Base-by-base conservation (phyloP, 2,797 vertebrate species). In the Eurystomus glaucurus region DNA sequence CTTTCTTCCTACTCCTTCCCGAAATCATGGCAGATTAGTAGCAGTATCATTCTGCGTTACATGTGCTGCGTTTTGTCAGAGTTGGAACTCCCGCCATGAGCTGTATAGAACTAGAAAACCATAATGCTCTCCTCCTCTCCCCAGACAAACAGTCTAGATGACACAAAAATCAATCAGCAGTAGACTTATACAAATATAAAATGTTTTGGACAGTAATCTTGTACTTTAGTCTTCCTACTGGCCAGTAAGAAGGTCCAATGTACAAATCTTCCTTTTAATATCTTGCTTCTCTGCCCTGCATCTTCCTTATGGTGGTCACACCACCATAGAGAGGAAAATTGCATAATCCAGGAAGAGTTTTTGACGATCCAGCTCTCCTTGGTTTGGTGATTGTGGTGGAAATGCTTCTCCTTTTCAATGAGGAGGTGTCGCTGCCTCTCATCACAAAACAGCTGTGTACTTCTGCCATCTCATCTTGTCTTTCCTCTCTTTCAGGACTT, bases 281-380 rank as follows among this genome's bases (percentile, higher is more conserved):
- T 46, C 41, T 61, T 84, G 7, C 18, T 60, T 85, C 41, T 82
- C 33, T 78, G 8, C 29, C 48, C 17, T 35, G 10, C 54, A 28
- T 85, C 66, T 71, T 91, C 45, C 31, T 81, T 80, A 9, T 0
- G 6, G 20, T 1, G 3, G 14, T 79, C 58, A 33, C 12, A 3
- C 31, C 71, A 43, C 11, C 87, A 37, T 0, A 80, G 52, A 46
- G 39, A 26, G n/a, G 37, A 93, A 71, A 81, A n/a, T 29, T 0
- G 0, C 1, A 0, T 43, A 18, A 76, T 57, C 31, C n/a, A 15
- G 46, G 29, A 88, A n/a, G 4, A 37, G 35, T 28, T 31, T 66
- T 46, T 60, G 60, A 19, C 16, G 70, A 29, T 68, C 61, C 23
- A 65, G 22, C 23, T 84, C 23, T 84, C 28, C 31, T 55, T 35